phyloP scores from a whole-genome alignment of 2,797 vertebrate species.

The Halcyon leucocephala region DNA sequence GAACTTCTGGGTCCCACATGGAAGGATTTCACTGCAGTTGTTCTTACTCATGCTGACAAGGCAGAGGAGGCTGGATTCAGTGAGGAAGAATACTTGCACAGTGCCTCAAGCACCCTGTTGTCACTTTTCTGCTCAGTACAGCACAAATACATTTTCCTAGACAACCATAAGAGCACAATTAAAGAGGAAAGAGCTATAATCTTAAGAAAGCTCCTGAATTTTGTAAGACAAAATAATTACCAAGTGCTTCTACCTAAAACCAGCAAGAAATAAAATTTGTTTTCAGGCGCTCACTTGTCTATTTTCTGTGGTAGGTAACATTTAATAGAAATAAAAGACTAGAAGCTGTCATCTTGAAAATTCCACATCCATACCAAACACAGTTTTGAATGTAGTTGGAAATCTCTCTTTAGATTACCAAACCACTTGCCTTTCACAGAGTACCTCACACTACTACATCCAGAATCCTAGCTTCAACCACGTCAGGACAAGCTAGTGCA shows the following conservation, averaged over 20 bases:
- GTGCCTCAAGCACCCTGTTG: constrained; percentile 59
- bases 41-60: constrained; percentile 81
- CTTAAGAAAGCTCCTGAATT: constrained; percentile 72
- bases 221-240: constrained; percentile 76
- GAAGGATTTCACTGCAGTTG: constrained; percentile 77
- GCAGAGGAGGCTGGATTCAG: constrained; percentile 67
- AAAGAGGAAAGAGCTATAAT: constrained; percentile 66
- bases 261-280: not conserved
- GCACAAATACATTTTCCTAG: constrained; percentile 73
- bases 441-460: not conserved
- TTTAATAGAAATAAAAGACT: not conserved
- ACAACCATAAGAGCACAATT: constrained; percentile 39
- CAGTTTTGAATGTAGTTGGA: not conserved
- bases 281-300: not conserved
- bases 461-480: not conserved
- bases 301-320: not conserved
- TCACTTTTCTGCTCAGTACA: constrained; percentile 69
- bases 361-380: not conserved
- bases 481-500: not conserved
- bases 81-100: constrained; percentile 68
- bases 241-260: constrained; percentile 64
- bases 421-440: not conserved
- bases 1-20: constrained; percentile 81
- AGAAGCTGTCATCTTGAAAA: not conserved
- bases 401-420: not conserved